Conservation (phyloP, 2,888 invertebrate species). For the Dendrolimus houi region DNA sequence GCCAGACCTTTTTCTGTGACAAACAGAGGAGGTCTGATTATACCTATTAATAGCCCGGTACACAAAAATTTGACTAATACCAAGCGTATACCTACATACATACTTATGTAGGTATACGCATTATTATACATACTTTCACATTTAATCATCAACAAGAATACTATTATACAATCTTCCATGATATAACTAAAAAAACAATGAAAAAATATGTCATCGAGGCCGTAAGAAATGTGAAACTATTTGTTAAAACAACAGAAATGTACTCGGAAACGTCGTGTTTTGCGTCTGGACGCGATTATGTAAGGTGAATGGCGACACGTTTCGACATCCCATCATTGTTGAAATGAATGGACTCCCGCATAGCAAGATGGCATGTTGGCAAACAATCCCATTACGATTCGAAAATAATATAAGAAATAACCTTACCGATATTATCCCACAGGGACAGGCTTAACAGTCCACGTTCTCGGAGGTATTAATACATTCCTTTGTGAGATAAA, state of each 20-base stretch:
- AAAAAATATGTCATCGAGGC: neutral
- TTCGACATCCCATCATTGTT: constrained; percentile 12
- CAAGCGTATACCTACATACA: too few relatives aligned
- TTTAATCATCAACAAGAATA: too few relatives aligned
- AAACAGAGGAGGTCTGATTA: too few relatives aligned
- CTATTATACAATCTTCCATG: too few relatives aligned
- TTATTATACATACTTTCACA: too few relatives aligned
- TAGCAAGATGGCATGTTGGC: constrained; percentile 8
- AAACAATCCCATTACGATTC: constrained; percentile 5
- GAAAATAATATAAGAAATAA: neutral
- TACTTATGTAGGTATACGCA: too few relatives aligned
- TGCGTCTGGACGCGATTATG: constrained; percentile 25
- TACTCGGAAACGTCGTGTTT: constrained; percentile 37
- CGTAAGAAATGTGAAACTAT: constrained; percentile 16
- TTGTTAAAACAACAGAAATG: constrained; percentile 34
- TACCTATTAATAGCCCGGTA: too few relatives aligned
- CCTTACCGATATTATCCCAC: neutral
- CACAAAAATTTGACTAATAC: too few relatives aligned
- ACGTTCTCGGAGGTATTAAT: too few relatives aligned
- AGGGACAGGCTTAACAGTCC: neutral
- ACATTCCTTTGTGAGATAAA: too few relatives aligned
- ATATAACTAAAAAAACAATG: neutral
- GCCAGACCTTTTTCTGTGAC: too few relatives aligned
- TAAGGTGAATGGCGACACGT: constrained; percentile 17
- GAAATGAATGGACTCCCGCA: constrained; percentile 7